phyloP scores from a whole-genome alignment of 2,797 vertebrate genomes.

The Lepus oiostolus region DNA sequence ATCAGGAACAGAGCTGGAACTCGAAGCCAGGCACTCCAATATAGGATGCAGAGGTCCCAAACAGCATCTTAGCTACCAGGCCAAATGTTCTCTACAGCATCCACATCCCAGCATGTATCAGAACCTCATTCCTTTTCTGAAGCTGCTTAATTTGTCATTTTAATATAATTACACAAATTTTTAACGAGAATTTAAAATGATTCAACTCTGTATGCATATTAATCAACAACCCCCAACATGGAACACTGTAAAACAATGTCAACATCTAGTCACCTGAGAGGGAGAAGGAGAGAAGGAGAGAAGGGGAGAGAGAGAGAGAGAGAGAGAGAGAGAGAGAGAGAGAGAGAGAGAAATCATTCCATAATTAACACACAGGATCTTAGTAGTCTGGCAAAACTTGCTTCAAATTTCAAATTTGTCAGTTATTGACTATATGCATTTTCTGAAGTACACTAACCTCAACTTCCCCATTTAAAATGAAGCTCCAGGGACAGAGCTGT shows the following conservation, averaged over 20 bases:
- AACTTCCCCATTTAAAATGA: not conserved
- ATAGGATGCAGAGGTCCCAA: no score
- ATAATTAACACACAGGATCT: not conserved
- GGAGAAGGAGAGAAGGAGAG: no score
- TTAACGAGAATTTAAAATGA: not conserved
- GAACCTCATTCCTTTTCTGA: not conserved
- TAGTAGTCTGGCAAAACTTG: not conserved
- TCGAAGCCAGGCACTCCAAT: no score
- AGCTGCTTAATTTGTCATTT: not conserved
- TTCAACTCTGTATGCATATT: not conserved
- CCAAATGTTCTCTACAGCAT: no score
- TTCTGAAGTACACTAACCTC: not conserved
- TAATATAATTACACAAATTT: not conserved
- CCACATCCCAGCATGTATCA: not conserved
- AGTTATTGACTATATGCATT: not conserved
- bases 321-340: no score
- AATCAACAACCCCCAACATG: not conserved
- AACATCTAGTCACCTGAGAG: not conserved
- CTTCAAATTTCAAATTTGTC: not conserved
- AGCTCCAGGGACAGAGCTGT: no score
- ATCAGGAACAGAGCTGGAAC: no score
- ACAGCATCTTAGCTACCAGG: no score
- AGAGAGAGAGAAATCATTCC: not conserved
- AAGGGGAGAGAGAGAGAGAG: no score
- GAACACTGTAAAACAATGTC: not conserved